Conservation (phyloP, 2,113 vertebrate species). For the Callospermophilus lateralis region DNA sequence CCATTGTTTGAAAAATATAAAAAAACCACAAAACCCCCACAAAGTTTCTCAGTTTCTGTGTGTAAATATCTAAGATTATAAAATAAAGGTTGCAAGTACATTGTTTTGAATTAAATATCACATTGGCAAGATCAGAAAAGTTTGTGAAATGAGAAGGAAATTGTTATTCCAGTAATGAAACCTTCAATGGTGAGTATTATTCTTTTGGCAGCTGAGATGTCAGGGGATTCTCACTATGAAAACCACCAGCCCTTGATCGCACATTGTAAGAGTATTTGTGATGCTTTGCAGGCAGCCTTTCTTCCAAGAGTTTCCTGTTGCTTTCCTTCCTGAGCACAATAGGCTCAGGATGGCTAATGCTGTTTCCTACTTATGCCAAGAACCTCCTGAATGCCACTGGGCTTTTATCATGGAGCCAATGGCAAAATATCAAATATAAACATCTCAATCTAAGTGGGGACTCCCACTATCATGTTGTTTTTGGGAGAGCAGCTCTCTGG, state of each 20-base stretch:
- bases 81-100: conserved; percentile 24
- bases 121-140: conserved; percentile 58
- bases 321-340: conserved; percentile 69
- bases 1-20: conserved; percentile 58
- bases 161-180: conserved; percentile 42
- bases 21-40: neutral
- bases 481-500: conserved; percentile 98
- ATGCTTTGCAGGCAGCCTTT: conserved; percentile 60
- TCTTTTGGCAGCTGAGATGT: conserved; percentile 22
- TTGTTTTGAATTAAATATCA: conserved; percentile 50
- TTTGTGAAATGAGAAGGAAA: conserved; percentile 72
- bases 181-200: conserved; percentile 38
- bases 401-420: conserved; percentile 53
- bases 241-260: conserved; percentile 69
- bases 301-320: conserved; percentile 57
- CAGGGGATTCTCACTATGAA: conserved; percentile 62
- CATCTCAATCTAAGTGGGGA: conserved; percentile 80
- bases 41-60: neutral
- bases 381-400: conserved; percentile 68
- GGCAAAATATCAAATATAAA: conserved; percentile 42
- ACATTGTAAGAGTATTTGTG: conserved; percentile 61
- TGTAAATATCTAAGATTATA: conserved; percentile 31
- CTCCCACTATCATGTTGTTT: conserved; percentile 97
- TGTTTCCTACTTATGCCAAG: conserved; percentile 63
- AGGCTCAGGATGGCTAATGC: conserved; percentile 50